Base-by-base conservation (phyloP, 23 tunicate species). In the Ascidia mentula region DNA sequence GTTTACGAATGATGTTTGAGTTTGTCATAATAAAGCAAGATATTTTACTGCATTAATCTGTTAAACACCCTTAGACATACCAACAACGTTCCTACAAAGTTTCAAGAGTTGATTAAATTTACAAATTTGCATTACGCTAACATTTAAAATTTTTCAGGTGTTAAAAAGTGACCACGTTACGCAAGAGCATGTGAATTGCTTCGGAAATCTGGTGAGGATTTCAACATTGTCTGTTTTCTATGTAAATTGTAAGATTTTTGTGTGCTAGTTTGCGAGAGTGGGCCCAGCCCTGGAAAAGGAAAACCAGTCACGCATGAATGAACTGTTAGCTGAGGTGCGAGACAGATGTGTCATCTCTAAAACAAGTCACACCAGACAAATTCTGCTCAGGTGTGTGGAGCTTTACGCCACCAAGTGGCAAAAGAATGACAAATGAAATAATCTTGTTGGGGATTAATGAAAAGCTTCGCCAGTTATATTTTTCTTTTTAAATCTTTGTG, bases 391-490 rank as follows among this genome's bases (percentile, higher is more conserved):
- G 30, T 85, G 89, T 85, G 89, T 85, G n/a, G 81, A 77, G 31
- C 45, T 40, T 38, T 85, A 85, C 40, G 82, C 89, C 39, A 76
- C 78, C 77, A 85, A 85, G 46, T 85, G 89, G 89, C 45, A 77
- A 60, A 53, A 26, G 24, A 53, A 53, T 53, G 24, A 31, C 9
- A 34, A n/a, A 36, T 4, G 9, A 36, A 71, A 71, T 34, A 24
- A 3, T 36, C 18, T 71, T 36, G 24, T n/a, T n/a, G n/a, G n/a
- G n/a, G n/a, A n/a, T n/a, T n/a, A n/a, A n/a, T n/a, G n/a, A n/a
- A n/a, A n/a, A n/a, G n/a, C n/a, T n/a, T n/a, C n/a, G n/a, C n/a
- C n/a, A n/a, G n/a, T n/a, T n/a, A n/a, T n/a, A n/a, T n/a, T n/a
- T n/a, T n/a, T n/a, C n/a, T n/a, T n/a, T n/a, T n/a, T n/a, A n/a